Evolutionary conservation across 2,797 vertebrate genomes (phyloP).

Genomic region (Oreonectes daqikongensis): DNA sequence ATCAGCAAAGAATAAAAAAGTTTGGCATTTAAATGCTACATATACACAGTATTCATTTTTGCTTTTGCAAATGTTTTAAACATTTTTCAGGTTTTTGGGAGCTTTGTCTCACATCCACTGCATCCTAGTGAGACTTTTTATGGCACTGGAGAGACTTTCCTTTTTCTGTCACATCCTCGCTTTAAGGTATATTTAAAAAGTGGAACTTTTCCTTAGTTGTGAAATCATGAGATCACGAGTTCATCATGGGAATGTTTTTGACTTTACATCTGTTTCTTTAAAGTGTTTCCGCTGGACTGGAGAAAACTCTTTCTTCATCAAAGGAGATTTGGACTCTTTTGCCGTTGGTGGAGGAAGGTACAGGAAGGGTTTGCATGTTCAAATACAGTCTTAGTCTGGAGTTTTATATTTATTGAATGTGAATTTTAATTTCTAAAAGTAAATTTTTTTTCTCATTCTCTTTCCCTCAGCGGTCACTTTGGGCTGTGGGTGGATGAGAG

Average conservation of each 20-base stretch:
- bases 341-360: constrained; percentile 84
- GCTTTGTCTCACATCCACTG: constrained; percentile 80
- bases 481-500: constrained; percentile 84
- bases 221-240: not conserved
- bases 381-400: not conserved
- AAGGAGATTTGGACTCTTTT: constrained; percentile 83
- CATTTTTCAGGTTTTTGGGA: constrained; percentile 75
- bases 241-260: not conserved
- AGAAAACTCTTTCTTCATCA: constrained; percentile 84
- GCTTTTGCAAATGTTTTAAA: not conserved
- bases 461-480: constrained; percentile 77
- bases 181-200: constrained; percentile 72
- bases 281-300: constrained; percentile 83
- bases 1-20: not conserved
- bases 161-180: constrained; percentile 81
- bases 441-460: not conserved
- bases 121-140: constrained; percentile 79
- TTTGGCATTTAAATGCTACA: not conserved
- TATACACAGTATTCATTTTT: not conserved
- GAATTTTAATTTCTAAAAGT: not conserved
- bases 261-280: not conserved
- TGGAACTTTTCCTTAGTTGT: too few relatives aligned
- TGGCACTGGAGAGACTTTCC: constrained; percentile 83
- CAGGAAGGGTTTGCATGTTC: not conserved
- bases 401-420: not conserved